Base-by-base conservation (phyloP, 2,797 vertebrate species). In the Capromys pilorides region DNA sequence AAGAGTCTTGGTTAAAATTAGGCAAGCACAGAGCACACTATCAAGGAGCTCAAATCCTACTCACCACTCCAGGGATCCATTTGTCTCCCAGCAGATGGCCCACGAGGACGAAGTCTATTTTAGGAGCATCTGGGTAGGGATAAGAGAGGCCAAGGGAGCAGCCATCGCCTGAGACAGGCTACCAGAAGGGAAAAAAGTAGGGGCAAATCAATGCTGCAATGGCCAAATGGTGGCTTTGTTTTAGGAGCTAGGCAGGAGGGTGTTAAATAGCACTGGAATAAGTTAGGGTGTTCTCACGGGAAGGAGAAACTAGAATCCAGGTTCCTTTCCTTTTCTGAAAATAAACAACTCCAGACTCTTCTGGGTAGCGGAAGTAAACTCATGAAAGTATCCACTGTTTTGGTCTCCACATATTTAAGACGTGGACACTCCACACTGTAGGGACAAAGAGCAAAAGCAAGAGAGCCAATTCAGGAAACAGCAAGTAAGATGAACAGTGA, bases 41-140 rank as follows among this genome's bases (percentile, higher is more conserved):
- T 36, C 78, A 87, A 81, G 45, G 16, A 69, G 66, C 66, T 95
- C 86, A 77, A 62, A 87, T 87, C 71, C 84, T 88, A 33, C 75
- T 57, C 31, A 22, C 45, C 51, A 36, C 80, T 59, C 85, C 64
- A 86, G 16, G 2, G 28, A 83, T 54, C 86, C 94, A 94, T 84
- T 84, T 61, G 61, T 93, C 49, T 14, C 79, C 83, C 90, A 81
- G 51, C 91, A 95, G 85, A 93, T 61, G 73, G 91, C n/a, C 93
- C 66, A 66, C 41, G 22, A 61, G 62, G 79, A 45, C 8, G 49
- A 28, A 36, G 33, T 90, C 87, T 96, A 79, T 79, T 94, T 96
- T 87, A 28, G 39, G 90, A 95, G 36, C 22, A 24, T 83, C 16
- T 61, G 33, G 36, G 49, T 33, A 5, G 26, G 62, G 19, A 12